Evolutionary conservation across 2,797 vertebrate species (phyloP), one percentile per base, ranked within the genome.

Genomic region (Scyliorhinus canicula): DNA sequence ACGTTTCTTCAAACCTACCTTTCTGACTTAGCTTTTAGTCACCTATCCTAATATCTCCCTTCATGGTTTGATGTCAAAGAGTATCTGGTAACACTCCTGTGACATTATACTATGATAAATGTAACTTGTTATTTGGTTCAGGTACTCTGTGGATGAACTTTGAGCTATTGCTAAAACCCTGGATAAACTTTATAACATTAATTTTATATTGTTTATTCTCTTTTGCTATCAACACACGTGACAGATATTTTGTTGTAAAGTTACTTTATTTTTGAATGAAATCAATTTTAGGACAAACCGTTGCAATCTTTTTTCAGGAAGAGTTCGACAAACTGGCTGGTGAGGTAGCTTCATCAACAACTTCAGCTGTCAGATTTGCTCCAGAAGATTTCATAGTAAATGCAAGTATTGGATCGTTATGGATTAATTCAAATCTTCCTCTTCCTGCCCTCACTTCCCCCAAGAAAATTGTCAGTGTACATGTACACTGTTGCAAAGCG

Each of bases 381-480:
- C 96, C 98, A 4, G 97, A 98, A 95, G 98, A 99, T 96, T 98
- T 99, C 95, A 77, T 98, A 77, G 97, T 99, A 93, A 97, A 95
- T 95, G 99, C 98, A 96, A 98, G 97, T 97, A 96, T 95, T 44
- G 63, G 19, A 19, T 88, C 14, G 8, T 88, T 88, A n/a, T 57
- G 28, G 11, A 19, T 21, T 12, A 2, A 4, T 6, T 35, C n/a
- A 12, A 26, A 0, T 67, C 28, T 44, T 67, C 2, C 19, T 1
- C 44, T 6, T 21, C 63, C 65, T 28, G 21, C 0, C 65, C 63
- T 19, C 63, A 19, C 19, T 19, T 19, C 65, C 4, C 65, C 0
- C 4, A 26, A 26, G 24, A 67, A 67, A n/a, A 31, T 4, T 86
- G 84, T 9, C 26, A 31, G 11, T 88, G 52, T 57, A 7, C 16